phyloP scores from a whole-genome alignment of 2,113 vertebrate species.

The Benitochromis conjunctus region DNA sequence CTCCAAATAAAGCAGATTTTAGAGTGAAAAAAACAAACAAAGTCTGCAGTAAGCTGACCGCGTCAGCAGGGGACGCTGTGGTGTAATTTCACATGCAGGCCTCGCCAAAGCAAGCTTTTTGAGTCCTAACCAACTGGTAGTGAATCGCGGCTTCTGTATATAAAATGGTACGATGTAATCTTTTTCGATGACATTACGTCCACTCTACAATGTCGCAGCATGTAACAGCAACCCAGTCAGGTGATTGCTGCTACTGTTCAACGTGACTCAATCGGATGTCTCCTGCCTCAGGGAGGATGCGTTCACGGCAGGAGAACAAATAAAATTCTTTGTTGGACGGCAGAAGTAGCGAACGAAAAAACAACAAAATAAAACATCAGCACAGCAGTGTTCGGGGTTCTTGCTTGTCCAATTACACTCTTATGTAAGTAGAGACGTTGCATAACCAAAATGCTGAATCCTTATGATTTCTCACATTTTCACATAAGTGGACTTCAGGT shows the following conservation, averaged over 20 bases:
- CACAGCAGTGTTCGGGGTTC: neutral
- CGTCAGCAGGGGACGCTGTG: neutral
- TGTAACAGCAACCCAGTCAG: neutral
- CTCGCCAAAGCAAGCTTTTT: neutral
- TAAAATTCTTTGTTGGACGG: neutral
- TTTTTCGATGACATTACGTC: neutral
- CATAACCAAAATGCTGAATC: slow-evolving; percentile 41
- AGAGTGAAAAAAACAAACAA: neutral
- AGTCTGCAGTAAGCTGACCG: neutral
- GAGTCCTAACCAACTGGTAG: neutral
- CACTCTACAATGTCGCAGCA: neutral
- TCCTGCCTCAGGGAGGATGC: neutral
- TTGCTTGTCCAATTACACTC: slow-evolving; percentile 29
- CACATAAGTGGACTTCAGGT: slow-evolving; percentile 46
- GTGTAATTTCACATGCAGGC: neutral
- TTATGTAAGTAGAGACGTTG: slow-evolving; percentile 53
- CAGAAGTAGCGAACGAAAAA: neutral
- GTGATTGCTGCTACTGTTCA: slow-evolving; percentile 2
- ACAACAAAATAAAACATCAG: neutral
- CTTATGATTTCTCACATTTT: slow-evolving; percentile 17
- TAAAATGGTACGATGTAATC: neutral
- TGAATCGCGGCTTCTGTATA: neutral
- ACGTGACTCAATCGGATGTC: neutral
- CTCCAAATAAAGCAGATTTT: neutral
- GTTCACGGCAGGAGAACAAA: slow-evolving; percentile 17